These are phyloP conservation scores for Lethenteron reissneri DNA, from an alignment of 2,113 vertebrate genomes.

Conservation along the genomic window DNA sequence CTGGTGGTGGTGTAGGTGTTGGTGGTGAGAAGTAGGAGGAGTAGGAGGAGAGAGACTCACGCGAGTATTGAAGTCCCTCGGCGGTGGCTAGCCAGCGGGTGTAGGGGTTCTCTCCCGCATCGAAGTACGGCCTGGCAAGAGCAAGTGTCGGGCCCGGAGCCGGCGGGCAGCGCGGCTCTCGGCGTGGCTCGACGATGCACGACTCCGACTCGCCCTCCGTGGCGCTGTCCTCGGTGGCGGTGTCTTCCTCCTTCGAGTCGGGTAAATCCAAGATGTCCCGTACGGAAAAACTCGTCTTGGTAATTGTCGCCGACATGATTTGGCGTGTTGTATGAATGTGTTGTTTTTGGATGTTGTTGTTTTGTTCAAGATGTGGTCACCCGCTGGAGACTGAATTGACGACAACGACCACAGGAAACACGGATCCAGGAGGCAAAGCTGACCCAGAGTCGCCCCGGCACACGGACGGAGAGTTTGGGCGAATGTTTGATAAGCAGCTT, in stretches of 20 bases:
- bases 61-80: not conserved
- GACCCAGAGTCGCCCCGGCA: no score
- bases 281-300: constrained; percentile 2
- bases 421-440: no score
- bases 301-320: constrained; percentile 1
- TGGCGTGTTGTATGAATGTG: no score
- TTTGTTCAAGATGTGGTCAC: no score
- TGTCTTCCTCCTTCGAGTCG: constrained; percentile 5
- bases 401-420: no score
- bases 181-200: not conserved
- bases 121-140: not conserved
- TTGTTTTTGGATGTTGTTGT: no score
- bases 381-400: no score
- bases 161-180: not conserved
- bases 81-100: not conserved
- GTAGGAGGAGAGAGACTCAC: not conserved
- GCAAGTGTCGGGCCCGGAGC: not conserved
- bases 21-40: no score
- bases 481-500: no score
- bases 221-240: not conserved
- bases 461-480: no score
- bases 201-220: not conserved
- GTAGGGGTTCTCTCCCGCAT: not conserved
- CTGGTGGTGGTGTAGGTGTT: no score
- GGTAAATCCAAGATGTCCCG: constrained; percentile 6